Base-by-base conservation (phyloP, 2,113 vertebrate genomes). In the Aythya baeri region DNA sequence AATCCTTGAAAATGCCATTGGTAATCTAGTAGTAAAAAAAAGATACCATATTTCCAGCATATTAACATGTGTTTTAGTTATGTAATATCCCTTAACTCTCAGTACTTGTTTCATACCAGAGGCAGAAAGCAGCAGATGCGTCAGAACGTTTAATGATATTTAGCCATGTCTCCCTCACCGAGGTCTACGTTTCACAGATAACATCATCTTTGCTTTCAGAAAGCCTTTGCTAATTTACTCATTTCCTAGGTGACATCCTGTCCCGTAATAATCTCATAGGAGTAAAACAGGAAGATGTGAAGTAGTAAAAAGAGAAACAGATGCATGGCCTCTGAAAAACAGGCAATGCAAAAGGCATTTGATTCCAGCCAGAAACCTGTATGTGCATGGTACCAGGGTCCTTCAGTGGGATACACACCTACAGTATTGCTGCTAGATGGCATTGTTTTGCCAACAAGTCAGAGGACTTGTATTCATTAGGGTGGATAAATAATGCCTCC, bases 371-470 rank as follows among this genome's bases (percentile, higher is more conserved):
- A 66, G 78, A 57, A 72, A 91, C 43, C 2, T 20, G 1, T n/a
- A 31, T 15, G 27, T 49, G 32, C 1, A 2, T 9, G 22, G 25
- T 79, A 57, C 22, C 22, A 43, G 41, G 36, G 27, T 5, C 36
- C 79, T 57, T 74, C 27, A 55, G 82, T 43, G 66, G n/a, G 43
- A 75, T 44, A 50, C 3, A 26, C 83, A 50, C 46, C 70, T 29
- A 54, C 36, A n/a, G 61, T 32, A 73, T 17, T 32, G 21, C 83
- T 88, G 72, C 59, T 94, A 17, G 11, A 43, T 15, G 49, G 43
- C 71, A 66, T 11, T 83, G 34, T 83, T 94, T 88, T 83, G 72
- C 55, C 94, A 92, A 90, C 61, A 91, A 70, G 31, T 63, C 72
- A 83, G 1, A 59, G 41, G 59, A 74, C 46, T 50, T 77, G 73